Conservation (phyloP, 2,888 invertebrate genomes). For the Nyleta sp. region DNA sequence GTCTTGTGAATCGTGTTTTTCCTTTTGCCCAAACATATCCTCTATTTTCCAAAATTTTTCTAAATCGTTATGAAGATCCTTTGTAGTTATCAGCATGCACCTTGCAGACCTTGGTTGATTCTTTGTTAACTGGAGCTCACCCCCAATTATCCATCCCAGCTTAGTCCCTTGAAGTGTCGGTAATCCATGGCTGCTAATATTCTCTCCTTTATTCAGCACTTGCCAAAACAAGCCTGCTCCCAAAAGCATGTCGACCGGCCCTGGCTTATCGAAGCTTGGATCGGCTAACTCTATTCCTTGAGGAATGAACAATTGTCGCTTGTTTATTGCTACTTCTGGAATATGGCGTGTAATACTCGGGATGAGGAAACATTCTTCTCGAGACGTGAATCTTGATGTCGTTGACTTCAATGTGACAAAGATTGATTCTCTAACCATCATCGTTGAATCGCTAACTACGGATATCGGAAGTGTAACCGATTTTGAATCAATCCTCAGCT, state of each 20-base stretch:
- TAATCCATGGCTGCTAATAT: neutral
- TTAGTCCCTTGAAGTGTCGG: neutral
- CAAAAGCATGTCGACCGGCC: neutral
- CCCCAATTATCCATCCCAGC: neutral
- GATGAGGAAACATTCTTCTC: slow-evolving; percentile 12
- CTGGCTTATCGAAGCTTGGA: neutral
- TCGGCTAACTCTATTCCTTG: slow-evolving; percentile 5
- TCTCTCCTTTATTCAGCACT: neutral
- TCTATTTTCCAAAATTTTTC: slow-evolving; percentile 8
- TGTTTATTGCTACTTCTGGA: neutral
- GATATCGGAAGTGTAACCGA: neutral
- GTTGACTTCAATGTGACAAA: slow-evolving; percentile 5
- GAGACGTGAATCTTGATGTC: slow-evolving; percentile 16
- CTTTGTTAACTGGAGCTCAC: neutral
- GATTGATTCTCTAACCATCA: neutral
- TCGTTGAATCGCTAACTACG: neutral
- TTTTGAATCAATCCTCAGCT: neutral
- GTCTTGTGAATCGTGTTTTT: neutral
- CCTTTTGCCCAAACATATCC: neutral
- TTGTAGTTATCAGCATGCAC: neutral
- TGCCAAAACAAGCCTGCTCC: slow-evolving; percentile 5
- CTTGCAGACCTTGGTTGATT: neutral
- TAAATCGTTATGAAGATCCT: neutral
- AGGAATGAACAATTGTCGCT: slow-evolving; percentile 2
- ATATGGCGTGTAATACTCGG: slow-evolving; percentile 5